Percentiles rank a stretch among this genome's conserved stretches.
Conservation (phyloP, 2,797 vertebrate genomes). For the Gymnothorax reevesii region DNA sequence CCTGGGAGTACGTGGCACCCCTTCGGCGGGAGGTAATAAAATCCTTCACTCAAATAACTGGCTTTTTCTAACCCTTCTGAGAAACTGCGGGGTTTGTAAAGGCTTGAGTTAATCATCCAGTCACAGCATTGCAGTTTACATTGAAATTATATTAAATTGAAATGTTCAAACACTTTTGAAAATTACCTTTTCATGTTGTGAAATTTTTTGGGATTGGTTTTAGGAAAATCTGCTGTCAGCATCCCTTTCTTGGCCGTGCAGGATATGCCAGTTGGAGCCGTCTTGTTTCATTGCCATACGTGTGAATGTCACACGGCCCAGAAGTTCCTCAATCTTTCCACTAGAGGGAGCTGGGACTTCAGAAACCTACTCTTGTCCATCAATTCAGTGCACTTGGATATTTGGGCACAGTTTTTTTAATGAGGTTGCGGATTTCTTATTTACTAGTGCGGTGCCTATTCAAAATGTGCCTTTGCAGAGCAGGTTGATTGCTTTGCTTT, state of each 20-base stretch:
- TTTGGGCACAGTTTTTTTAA: background rate
- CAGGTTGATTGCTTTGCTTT: too few species aligned
- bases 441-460: too few species aligned
- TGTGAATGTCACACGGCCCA: background rate
- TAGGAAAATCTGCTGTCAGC: background rate
- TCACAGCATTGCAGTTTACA: background rate
- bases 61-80: background rate
- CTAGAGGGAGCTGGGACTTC: slow-evolving; percentile 22
- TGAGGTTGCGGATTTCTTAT: background rate
- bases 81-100: background rate
- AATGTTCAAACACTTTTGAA: too few species aligned
- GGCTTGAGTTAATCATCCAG: background rate
- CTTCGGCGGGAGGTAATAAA: slow-evolving; percentile 86
- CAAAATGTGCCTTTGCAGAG: too few species aligned
- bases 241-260: background rate
- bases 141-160: too few species aligned
- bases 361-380: background rate
- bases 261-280: background rate
- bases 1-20: slow-evolving; percentile 85
- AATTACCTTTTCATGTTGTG: too few species aligned
- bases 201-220: background rate
- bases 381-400: background rate
- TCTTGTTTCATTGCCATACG: background rate
- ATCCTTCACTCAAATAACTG: background rate
- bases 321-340: background rate